These are phyloP conservation scores for Raja brachyura DNA, from an alignment of 2,113 vertebrate genomes.

Conservation along the genomic window DNA sequence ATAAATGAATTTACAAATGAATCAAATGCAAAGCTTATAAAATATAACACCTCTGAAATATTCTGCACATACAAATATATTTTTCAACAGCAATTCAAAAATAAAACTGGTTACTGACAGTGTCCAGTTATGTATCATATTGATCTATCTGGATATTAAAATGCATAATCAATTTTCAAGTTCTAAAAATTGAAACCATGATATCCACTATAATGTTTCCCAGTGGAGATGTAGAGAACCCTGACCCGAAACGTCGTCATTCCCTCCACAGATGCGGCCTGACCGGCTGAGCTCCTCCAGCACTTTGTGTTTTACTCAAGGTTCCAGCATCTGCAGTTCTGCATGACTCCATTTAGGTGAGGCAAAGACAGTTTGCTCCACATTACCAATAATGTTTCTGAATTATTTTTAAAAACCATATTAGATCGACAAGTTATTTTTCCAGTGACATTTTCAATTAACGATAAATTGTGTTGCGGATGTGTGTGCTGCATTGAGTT, in stretches of 20 bases:
- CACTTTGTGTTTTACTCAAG: too few relatives aligned
- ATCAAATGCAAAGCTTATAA: neutral
- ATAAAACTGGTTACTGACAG: neutral
- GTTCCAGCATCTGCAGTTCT: too few relatives aligned
- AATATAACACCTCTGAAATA: constrained; percentile 1
- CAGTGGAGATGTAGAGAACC: neutral
- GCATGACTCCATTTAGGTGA: neutral
- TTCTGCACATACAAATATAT: neutral
- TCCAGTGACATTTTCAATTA: neutral
- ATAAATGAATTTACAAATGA: neutral
- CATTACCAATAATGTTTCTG: neutral
- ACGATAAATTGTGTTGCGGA: neutral
- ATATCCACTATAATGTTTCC: neutral
- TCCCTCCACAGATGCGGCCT: too few relatives aligned
- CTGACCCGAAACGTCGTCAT: too few relatives aligned
- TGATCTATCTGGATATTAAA: neutral
- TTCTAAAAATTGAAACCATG: neutral
- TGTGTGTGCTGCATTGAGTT: too few relatives aligned
- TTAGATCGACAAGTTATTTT: neutral
- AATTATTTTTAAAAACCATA: neutral
- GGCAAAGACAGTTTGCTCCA: neutral
- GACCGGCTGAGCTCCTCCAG: too few relatives aligned
- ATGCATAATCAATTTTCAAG: neutral
- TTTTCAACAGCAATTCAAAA: neutral
- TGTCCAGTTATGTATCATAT: neutral